A percentile compares a stretch with the other conserved stretches of the same genome.
Conservation (phyloP, 2,797 vertebrate species). For the Tragopan temminckii region DNA sequence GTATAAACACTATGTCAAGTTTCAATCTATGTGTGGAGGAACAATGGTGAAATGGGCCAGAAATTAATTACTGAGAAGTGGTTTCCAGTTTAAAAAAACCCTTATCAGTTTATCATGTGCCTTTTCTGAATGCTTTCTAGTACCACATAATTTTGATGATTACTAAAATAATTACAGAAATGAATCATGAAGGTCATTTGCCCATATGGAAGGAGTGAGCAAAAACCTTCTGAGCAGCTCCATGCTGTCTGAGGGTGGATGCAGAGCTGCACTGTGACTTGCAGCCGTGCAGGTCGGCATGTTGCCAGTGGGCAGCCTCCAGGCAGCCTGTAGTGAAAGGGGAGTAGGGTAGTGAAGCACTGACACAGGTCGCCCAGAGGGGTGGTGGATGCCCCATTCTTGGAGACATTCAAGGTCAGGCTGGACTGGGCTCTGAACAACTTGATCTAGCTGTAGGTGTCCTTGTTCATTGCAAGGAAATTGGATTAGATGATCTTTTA, state of each 20-base stretch:
- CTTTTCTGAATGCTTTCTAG: background rate
- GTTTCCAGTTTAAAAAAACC: background rate
- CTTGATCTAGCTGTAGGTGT: no score
- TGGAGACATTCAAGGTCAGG: no score
- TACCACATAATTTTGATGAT: background rate
- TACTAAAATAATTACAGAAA: background rate
- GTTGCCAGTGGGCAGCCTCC: background rate
- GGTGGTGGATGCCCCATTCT: no score
- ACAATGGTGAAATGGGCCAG: background rate
- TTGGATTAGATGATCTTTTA: no score
- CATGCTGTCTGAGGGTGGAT: background rate
- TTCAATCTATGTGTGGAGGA: background rate
- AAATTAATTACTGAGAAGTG: background rate
- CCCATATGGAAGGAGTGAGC: background rate
- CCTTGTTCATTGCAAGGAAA: no score
- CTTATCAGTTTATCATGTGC: background rate
- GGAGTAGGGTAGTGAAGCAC: no score
- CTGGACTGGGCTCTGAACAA: no score
- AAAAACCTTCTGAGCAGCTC: background rate
- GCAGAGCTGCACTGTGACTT: background rate
- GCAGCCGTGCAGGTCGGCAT: background rate
- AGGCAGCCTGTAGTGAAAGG: background rate
- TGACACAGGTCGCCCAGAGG: no score
- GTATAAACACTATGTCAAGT: slow-evolving; percentile 1
- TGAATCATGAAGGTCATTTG: background rate